Base-by-base conservation (phyloP, 2,113 vertebrate genomes). In the Anarhynchus alexandrinus region DNA sequence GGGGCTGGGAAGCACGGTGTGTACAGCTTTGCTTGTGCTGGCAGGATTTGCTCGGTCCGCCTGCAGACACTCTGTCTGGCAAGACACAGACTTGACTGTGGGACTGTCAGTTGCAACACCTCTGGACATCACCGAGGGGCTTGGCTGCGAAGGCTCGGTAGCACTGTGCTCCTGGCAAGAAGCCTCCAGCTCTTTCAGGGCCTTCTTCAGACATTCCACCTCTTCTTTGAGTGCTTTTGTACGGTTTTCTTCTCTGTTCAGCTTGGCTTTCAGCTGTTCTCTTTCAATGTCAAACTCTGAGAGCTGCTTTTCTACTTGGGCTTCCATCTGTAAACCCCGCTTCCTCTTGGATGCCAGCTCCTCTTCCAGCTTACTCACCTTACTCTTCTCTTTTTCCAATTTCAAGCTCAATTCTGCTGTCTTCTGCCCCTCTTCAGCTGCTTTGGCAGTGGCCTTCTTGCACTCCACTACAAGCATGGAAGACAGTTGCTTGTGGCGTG, bases 381-480 rank as follows among this genome's bases (percentile, higher is more conserved):
- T 98, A 97, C 97, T 99, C 94, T 88, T 98, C 94, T 99, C 98
- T 97, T 99, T 98, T 92, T 99, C 99, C 71, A 99, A 51, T 43
- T 98, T 98, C 40, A 98, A 97, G 96, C 97, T 98, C 93, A 99
- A 84, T 90, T 99, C 99, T 5, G 97, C 98, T 6, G 98, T 98
- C 62, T 98, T 98, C 97, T 99, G 99, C 8, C 98, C 98, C 88
- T 99, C 99, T 95, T 99, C 99, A 21, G 99, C 98, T 21, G 99
- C 99, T 86, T 99, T 98, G 95, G 98, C 97, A 22, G 98, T 98
- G 69, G 99, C 99, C 87, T 99, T 99, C 96, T 99, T 99, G 97
- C 99, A 99, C 97, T 99, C 99, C 58, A 99, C 98, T 23, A 99
- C 98, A 84, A 99, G 97, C 94, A 99, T 98, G 36, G 98, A 98